Evolutionary conservation across 2,797 vertebrate genomes (phyloP), one percentile per base, ranked within the genome.

Genomic region (Ispidina lecontei): DNA sequence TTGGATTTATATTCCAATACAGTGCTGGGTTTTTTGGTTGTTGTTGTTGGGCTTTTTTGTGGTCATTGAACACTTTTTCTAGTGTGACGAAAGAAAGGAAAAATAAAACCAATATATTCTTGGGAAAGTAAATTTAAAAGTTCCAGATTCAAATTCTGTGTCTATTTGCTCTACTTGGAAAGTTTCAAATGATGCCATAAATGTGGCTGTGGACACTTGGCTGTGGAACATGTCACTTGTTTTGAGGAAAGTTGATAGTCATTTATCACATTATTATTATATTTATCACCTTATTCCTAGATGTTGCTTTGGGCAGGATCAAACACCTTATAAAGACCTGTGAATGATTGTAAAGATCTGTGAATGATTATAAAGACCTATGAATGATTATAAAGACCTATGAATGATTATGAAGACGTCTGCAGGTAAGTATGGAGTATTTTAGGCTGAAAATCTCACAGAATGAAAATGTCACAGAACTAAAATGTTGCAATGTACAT

Each of bases 391-490:
- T 31, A 62, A 93, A 91, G 54, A 77, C 8, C 39, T 65, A 4
- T 14, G 41, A 55, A 44, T 49, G 18, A 35, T 68, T 70, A 60
- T 31, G 65, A 93, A 91, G 54, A 77, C 8, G 16, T 87, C 78
- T 71, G 46, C 43, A 71, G 46, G 39, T 41, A 77, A 35, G 7
- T 39, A 8, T 19, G 22, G 29, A 79, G 75, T 75, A 39, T 87
- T 85, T 81, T n/a, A 37, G 25, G 14, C 28, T 71, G 83, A 82
- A 88, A 85, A 75, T 46, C 83, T 76, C 44, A 21, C 7, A 70
- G 64, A 75, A 87, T 87, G 71, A 84, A 84, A 94, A 89, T 79
- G 84, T 74, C 92, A 87, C 10, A 19, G 43, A 85, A 75, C 35
- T 83, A 51, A 87, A 90, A 65, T 29, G 13, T 37, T 82, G 28